Evolutionary conservation across 2,888 invertebrate species (phyloP).

Genomic region (Phaedon cochleariae): DNA sequence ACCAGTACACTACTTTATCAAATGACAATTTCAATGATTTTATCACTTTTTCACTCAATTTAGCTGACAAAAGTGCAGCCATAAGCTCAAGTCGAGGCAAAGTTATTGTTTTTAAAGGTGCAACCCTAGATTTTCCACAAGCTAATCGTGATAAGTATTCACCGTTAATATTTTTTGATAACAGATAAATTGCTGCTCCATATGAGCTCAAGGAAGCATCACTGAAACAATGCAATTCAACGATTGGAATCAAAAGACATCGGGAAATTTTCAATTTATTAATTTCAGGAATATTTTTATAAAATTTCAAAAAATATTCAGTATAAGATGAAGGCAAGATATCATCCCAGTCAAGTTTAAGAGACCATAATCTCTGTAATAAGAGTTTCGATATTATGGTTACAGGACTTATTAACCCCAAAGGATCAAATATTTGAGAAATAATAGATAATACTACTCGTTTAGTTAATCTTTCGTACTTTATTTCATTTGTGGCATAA

Average conservation of each 20-base stretch:
- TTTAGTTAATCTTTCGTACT: constrained; percentile 23
- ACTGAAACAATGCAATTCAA: constrained; percentile 45
- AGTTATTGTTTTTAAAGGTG: constrained; percentile 38
- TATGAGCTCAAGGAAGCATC: constrained; percentile 40
- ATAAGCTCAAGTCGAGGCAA: constrained; percentile 40
- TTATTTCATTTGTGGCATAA: constrained; percentile 13
- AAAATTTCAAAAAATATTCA: constrained; percentile 12
- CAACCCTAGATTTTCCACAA: constrained; percentile 41
- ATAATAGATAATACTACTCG: constrained; percentile 33
- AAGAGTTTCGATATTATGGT: constrained; percentile 40
- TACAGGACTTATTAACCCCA: constrained; percentile 39
- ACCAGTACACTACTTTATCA: not conserved
- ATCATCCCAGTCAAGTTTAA: constrained; percentile 41
- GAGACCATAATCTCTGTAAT: constrained; percentile 41
- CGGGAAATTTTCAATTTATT: constrained; percentile 31
- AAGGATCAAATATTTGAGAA: constrained; percentile 42
- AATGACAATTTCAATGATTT: constrained; percentile 5
- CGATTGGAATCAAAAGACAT: not conserved
- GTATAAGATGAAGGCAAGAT: constrained; percentile 24
- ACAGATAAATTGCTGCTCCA: constrained; percentile 38
- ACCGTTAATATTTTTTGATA: constrained; percentile 20
- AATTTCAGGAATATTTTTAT: constrained; percentile 32
- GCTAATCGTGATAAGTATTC: constrained; percentile 16
- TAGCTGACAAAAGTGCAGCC: constrained; percentile 28
- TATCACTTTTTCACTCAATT: not conserved